These are phyloP conservation scores for Enteromius anoplus DNA, from an alignment of 2,797 vertebrate genomes.

Conservation along the genomic window DNA sequence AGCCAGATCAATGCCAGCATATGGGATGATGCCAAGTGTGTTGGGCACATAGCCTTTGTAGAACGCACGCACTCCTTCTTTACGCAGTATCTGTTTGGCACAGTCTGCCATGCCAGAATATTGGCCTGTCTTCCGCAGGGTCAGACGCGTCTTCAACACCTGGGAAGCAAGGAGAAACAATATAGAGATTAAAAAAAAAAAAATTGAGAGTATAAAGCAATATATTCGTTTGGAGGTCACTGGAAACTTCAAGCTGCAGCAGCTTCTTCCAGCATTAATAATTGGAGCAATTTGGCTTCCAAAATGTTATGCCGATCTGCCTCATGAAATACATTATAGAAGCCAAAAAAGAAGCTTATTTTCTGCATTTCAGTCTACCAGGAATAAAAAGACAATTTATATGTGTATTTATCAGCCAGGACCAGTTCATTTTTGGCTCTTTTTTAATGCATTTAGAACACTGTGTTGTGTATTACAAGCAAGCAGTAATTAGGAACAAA, in stretches of 20 bases:
- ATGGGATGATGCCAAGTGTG: slow-evolving; percentile 92
- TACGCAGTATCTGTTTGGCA: slow-evolving; percentile 86
- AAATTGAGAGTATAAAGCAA: neutral
- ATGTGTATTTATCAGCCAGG: neutral
- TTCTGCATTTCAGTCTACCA: slow-evolving; percentile 11
- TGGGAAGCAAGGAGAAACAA: slow-evolving; percentile 56
- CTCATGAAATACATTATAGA: slow-evolving; percentile 13
- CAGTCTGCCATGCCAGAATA: slow-evolving; percentile 88
- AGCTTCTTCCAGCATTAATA: neutral
- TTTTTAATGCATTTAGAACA: slow-evolving; percentile 1
- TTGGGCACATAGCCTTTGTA: slow-evolving; percentile 95
- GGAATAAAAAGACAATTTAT: slow-evolving; percentile 15
- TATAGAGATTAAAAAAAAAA: neutral
- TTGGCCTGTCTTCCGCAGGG: slow-evolving; percentile 89
- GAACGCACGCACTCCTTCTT: slow-evolving; percentile 85
- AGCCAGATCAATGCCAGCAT: slow-evolving; percentile 92
- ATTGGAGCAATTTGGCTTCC: neutral
- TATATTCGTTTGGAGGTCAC: neutral
- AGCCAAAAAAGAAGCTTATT: slow-evolving; percentile 15
- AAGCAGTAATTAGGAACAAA: neutral
- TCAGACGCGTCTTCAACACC: slow-evolving; percentile 93
- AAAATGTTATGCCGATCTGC: slow-evolving; percentile 28
- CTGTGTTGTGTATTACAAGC: neutral
- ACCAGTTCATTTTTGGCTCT: neutral
- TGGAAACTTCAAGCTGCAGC: neutral